Conservation (phyloP, 2,888 invertebrate species). For the Thereva nobilitata region DNA sequence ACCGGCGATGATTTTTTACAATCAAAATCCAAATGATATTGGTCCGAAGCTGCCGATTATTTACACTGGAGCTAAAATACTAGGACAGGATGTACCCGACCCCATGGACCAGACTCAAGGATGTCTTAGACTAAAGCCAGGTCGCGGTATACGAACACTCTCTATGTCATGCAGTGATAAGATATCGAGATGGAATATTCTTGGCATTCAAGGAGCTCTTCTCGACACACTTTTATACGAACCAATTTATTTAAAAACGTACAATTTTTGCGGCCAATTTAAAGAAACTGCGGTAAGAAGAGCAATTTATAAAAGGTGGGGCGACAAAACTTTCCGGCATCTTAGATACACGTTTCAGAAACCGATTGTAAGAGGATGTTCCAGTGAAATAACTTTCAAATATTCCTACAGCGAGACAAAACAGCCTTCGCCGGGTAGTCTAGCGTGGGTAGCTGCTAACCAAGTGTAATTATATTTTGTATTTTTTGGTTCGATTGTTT, state of each 20-base stretch:
- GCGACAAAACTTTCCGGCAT: conserved; percentile 33
- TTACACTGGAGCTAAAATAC: conserved; percentile 88
- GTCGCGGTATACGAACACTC: conserved; percentile 83
- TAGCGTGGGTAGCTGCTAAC: conserved; percentile 62
- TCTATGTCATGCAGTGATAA: conserved; percentile 96
- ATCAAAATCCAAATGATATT: conserved; percentile 37
- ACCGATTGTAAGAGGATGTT: conserved; percentile 47
- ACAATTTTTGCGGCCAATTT: conserved; percentile 73
- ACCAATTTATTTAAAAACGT: conserved; percentile 71
- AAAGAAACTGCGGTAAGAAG: conserved; percentile 64
- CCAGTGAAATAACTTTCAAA: conserved; percentile 53
- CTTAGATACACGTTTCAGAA: conserved; percentile 46
- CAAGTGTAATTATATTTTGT: background rate
- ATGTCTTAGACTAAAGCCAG: conserved; percentile 84
- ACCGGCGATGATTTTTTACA: background rate
- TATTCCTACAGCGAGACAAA: conserved; percentile 54
- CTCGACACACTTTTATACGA: conserved; percentile 67
- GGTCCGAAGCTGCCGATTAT: conserved; percentile 37
- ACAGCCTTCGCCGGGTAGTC: conserved; percentile 64
- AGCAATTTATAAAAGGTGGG: conserved; percentile 60
- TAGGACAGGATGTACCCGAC: conserved; percentile 57
- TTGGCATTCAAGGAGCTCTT: conserved; percentile 85
- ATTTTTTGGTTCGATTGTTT: background rate
- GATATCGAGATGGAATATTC: conserved; percentile 82
- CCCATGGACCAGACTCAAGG: conserved; percentile 71